Conservation (phyloP, 2,797 vertebrate genomes). For the Rhabdomys pumilio region DNA sequence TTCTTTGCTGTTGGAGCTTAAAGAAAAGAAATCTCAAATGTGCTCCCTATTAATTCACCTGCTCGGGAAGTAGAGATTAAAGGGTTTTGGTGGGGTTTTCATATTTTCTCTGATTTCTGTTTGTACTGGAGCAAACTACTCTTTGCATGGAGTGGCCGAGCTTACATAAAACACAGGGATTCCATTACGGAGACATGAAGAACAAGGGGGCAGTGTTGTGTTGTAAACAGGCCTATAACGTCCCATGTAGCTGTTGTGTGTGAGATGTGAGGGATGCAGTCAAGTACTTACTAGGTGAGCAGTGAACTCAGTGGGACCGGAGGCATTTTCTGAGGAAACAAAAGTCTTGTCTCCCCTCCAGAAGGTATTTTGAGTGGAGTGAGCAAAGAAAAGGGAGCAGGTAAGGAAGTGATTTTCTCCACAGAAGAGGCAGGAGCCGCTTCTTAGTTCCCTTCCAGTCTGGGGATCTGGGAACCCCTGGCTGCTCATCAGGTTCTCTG, state of each 20-base stretch:
- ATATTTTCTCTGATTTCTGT: conserved; percentile 71
- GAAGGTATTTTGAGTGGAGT: conserved; percentile 63
- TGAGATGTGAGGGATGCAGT: conserved; percentile 80
- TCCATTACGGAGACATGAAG: neutral
- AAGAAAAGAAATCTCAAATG: conserved; percentile 72
- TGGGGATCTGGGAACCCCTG: neutral
- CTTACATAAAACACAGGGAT: conserved; percentile 65
- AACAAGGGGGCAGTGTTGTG: neutral
- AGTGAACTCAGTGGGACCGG: neutral
- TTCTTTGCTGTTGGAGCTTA: conserved; percentile 54
- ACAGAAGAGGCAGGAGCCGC: neutral
- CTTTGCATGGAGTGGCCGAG: conserved; percentile 46
- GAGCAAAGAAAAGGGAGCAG: conserved; percentile 78
- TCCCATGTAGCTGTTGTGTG: conserved; percentile 69
- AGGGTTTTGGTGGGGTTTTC: conserved; percentile 68
- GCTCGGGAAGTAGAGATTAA: conserved; percentile 73
- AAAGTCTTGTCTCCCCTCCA: conserved; percentile 70
- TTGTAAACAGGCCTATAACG: neutral
- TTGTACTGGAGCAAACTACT: conserved; percentile 72
- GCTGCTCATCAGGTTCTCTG: conserved; percentile 66
- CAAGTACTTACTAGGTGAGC: conserved; percentile 79
- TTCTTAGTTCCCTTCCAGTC: neutral
- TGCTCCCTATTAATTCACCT: conserved; percentile 70
- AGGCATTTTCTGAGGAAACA: conserved; percentile 80
- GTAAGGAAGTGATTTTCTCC: neutral